phyloP scores from a whole-genome alignment of 2,113 vertebrate species.

The Melanerpes formicivorus region DNA sequence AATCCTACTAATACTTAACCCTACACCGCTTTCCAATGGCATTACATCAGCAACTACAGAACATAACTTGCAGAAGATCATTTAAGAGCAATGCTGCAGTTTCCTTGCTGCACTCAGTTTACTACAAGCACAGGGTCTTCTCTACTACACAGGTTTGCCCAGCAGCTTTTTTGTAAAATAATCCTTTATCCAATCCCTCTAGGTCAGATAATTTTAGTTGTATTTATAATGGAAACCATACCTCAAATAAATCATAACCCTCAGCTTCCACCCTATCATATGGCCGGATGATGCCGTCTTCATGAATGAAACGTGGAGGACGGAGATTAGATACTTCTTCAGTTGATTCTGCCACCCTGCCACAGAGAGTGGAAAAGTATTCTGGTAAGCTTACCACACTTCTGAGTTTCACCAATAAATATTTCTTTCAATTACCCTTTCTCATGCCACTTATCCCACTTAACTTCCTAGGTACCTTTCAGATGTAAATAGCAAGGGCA shows the following conservation, averaged over 20 bases:
- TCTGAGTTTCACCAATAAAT: neutral
- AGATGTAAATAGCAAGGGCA: neutral
- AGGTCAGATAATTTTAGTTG: neutral
- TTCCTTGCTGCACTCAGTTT: neutral
- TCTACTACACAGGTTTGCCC: neutral
- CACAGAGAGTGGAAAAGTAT: neutral
- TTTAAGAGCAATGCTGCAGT: neutral
- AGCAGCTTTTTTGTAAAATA: neutral
- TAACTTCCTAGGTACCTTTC: neutral
- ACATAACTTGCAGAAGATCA: neutral
- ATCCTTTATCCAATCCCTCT: neutral
- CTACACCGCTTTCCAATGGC: neutral
- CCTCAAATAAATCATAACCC: conserved; percentile 92
- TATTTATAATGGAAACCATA: conserved; percentile 45
- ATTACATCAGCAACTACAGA: neutral
- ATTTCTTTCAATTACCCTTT: neutral
- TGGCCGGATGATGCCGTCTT: conserved; percentile 93
- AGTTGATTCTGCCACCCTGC: conserved; percentile 90
- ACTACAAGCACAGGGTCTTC: neutral
- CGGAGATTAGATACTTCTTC: conserved; percentile 92
- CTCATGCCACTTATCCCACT: neutral
- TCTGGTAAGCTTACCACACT: neutral
- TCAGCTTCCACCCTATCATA: conserved; percentile 87
- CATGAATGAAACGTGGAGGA: conserved; percentile 88
- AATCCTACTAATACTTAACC: neutral